These are phyloP conservation scores for Phaonia tiefii DNA, from an alignment of 2,888 invertebrate species.

Conservation along the genomic window DNA sequence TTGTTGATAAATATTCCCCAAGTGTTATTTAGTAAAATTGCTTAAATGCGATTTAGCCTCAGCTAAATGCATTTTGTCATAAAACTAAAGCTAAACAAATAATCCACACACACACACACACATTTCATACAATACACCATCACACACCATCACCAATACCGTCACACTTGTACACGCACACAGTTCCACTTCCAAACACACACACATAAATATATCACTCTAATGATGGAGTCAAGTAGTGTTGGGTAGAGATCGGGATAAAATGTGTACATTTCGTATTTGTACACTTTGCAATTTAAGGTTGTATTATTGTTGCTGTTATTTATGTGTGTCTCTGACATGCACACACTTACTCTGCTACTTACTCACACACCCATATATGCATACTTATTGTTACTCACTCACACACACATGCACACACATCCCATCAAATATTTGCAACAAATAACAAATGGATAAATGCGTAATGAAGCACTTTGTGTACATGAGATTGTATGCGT, in stretches of 20 bases:
- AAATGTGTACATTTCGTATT: slow-evolving; percentile 31
- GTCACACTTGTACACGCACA: not conserved
- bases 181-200: slow-evolving; percentile 4
- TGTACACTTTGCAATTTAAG: slow-evolving; percentile 60
- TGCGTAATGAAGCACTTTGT: not conserved
- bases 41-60: slow-evolving; percentile 67
- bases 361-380: not conserved
- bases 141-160: not conserved
- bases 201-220: slow-evolving; percentile 2
- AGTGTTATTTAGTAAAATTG: slow-evolving; percentile 71
- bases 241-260: not conserved
- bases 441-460: slow-evolving; percentile 31
- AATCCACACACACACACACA: slow-evolving; percentile 38
- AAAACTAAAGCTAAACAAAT: slow-evolving; percentile 67
- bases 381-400: not conserved
- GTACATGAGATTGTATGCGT: not conserved
- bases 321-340: slow-evolving; percentile 60
- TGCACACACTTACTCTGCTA: not conserved
- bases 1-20: slow-evolving; percentile 69
- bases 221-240: not conserved
- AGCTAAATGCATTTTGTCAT: slow-evolving; percentile 63
- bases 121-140: not conserved
- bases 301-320: slow-evolving; percentile 61
- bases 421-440: slow-evolving; percentile 25
- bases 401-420: not conserved